Evolutionary conservation across 2,888 invertebrate genomes (phyloP).

Genomic region (Scaeva pyrastri): DNA sequence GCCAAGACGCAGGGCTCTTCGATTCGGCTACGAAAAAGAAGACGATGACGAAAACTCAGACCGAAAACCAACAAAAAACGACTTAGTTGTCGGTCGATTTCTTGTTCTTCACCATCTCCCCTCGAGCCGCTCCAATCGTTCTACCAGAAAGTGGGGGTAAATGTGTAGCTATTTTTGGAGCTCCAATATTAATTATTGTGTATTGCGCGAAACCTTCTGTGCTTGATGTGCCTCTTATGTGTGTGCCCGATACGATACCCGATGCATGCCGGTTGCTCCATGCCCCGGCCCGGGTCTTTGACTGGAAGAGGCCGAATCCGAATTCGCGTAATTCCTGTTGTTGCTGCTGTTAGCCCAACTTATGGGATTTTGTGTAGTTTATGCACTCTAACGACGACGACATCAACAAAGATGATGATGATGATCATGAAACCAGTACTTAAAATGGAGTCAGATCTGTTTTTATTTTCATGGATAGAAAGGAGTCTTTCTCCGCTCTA

Average conservation of each 20-base stretch:
- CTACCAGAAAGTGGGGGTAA: constrained; percentile 64
- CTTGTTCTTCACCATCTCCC: too few relatives aligned
- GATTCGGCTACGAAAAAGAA: constrained; percentile 17
- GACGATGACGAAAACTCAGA: constrained; percentile 9
- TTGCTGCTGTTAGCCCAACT: background rate
- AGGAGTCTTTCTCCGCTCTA: constrained; percentile 40
- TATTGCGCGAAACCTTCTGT: constrained; percentile 64
- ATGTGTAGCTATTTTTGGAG: constrained; percentile 73
- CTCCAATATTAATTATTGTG: constrained; percentile 75
- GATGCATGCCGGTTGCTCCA: background rate
- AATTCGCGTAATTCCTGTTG: constrained; percentile 44
- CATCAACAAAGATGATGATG: constrained; percentile 48
- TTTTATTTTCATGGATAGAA: constrained; percentile 61
- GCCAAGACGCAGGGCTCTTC: constrained; percentile 10
- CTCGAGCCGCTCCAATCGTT: background rate
- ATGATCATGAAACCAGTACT: constrained; percentile 73
- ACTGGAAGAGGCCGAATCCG: constrained; percentile 57
- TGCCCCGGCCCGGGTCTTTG: constrained; percentile 64
- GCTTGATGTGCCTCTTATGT: constrained; percentile 21
- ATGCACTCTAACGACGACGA: constrained; percentile 61
- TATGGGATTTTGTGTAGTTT: constrained; percentile 58
- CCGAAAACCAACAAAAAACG: background rate
- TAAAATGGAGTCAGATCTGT: constrained; percentile 65
- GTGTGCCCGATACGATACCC: background rate
- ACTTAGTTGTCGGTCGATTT: background rate